These are phyloP conservation scores for Athripsodes cinereus DNA, from an alignment of 2,888 invertebrate genomes.

Conservation along the genomic window DNA sequence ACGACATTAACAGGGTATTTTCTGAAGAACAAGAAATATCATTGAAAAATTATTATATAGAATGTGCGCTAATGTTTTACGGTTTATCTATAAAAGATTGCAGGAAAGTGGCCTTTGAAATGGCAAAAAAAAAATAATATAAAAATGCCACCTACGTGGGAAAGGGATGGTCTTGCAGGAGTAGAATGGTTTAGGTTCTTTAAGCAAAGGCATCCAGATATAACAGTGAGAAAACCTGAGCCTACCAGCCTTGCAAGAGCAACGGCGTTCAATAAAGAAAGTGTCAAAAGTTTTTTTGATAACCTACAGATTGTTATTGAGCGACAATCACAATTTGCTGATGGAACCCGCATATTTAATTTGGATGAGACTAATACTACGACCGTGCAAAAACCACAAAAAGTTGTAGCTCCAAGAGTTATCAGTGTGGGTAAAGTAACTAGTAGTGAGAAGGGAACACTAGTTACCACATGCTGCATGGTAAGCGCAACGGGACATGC, in stretches of 20 bases:
- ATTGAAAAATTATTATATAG: not conserved
- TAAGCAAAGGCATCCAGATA: not conserved
- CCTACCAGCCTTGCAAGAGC: not conserved
- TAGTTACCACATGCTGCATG: constrained; percentile 29
- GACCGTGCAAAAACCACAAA: constrained; percentile 33
- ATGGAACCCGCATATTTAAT: constrained; percentile 33
- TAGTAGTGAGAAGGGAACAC: constrained; percentile 30
- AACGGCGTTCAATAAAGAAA: not conserved
- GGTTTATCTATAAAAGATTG: not conserved
- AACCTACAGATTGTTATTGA: constrained; percentile 11
- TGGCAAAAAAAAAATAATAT: not conserved
- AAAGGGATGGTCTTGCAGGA: not conserved
- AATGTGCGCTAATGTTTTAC: not conserved
- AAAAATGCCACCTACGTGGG: not conserved
- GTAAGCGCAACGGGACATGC: constrained; percentile 27
- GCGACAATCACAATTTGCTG: constrained; percentile 25
- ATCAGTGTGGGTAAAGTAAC: constrained; percentile 31
- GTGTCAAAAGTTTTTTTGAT: constrained; percentile 6
- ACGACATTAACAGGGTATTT: not conserved
- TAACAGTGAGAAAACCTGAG: not conserved
- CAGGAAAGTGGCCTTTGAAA: not conserved
- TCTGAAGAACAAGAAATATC: not conserved
- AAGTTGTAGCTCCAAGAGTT: constrained; percentile 31
- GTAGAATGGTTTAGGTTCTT: not conserved
- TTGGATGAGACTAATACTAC: constrained; percentile 33